Conservation (phyloP, 1,140 invertebrate species). For the Diachasmimorpha longicaudata region DNA sequence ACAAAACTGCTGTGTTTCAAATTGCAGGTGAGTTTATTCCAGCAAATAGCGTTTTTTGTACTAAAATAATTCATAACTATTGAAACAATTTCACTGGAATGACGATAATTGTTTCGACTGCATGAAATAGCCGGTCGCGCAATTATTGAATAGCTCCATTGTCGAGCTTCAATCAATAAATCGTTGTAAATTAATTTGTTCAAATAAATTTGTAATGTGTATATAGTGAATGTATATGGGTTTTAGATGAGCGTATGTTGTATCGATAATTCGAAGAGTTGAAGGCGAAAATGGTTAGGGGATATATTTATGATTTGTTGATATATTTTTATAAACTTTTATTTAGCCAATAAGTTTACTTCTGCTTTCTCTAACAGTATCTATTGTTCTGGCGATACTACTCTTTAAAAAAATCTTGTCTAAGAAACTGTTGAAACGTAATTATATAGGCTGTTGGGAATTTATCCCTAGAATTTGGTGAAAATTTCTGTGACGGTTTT, state of each 20-base stretch:
- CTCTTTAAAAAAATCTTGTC: background rate
- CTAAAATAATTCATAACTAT: background rate
- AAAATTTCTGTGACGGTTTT: too few relatives aligned
- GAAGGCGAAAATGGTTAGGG: slow-evolving; percentile 52
- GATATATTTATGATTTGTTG: slow-evolving; percentile 59
- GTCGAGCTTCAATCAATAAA: slow-evolving; percentile 27
- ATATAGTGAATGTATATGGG: slow-evolving; percentile 54
- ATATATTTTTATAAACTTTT: slow-evolving; percentile 62
- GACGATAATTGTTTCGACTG: background rate
- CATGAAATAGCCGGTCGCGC: background rate
- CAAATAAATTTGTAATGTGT: slow-evolving; percentile 52
- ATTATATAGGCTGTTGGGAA: too few relatives aligned
- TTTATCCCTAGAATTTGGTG: too few relatives aligned
- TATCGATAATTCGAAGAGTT: slow-evolving; percentile 27
- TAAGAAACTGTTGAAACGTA: too few relatives aligned
- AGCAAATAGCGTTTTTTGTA: background rate
- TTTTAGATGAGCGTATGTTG: slow-evolving; percentile 33
- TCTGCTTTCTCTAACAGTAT: background rate
- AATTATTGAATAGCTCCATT: background rate
- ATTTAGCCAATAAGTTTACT: slow-evolving; percentile 52
- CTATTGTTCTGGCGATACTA: background rate
- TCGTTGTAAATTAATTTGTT: slow-evolving; percentile 48
- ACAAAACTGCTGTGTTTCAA: background rate
- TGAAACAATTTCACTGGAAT: background rate
- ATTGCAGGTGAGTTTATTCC: background rate